Base-by-base conservation (phyloP, 2,888 invertebrate genomes). In the Drosophila neonasuta region DNA sequence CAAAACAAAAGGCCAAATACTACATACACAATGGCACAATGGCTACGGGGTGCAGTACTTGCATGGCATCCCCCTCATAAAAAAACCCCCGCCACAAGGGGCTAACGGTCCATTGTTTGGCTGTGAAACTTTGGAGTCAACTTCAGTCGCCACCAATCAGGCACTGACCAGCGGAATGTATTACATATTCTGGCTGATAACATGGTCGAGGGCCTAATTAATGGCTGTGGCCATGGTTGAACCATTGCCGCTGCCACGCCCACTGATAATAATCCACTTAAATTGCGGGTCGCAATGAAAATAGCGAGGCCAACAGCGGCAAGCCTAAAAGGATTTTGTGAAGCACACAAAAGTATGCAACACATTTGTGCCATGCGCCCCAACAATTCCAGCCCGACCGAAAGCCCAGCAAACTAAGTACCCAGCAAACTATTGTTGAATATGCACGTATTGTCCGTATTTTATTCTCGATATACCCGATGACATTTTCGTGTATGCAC, bases 1-100 rank as follows among this genome's bases (percentile, higher is more conserved):
- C 79, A 79, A 74, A 76, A 79, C 79, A 76, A 79, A 71, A 64
- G 79, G 49, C 63, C 63, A 71, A 75, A 70, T 74, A 45, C 49
- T 11, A 48, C 60, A 49, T 29, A 60, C 17, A 61, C 44, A 50
- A 44, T 10, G 46, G 20, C 30, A 61, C 64, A 62, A 50, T 49
- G 24, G 15, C 32, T 24, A n/a, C 32, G 32, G 44, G 29, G 8
- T 49, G 52, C 41, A 20, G 7, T 55, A 52, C 49, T 49, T 49
- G 44, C 42, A 56, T 24, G 46, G 20, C 50, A 32, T 2, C 36
- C 34, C 11, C 34, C 24, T 1, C 6, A 24, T 24, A 24, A 24
- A 24, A 24, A 24, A 24, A 24, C 5, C 24, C 24, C 24, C 24
- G 24, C 24, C 41, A 48, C 15, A 30, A 30, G 24, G 39, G 13